phyloP scores from a whole-genome alignment of 2,888 invertebrate species.

The Diplazon laetatorius region DNA sequence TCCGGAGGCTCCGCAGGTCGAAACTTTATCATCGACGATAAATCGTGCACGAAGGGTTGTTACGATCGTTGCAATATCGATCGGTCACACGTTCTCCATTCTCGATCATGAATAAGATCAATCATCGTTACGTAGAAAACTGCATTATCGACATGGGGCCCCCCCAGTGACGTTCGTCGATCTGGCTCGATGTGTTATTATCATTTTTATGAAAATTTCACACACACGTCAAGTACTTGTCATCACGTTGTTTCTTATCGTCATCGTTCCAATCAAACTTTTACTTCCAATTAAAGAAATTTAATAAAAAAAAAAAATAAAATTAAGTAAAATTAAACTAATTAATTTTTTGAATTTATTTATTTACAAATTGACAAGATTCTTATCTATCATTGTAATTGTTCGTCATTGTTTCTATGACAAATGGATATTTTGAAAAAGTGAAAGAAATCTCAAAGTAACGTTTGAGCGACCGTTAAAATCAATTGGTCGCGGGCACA shows the following conservation, averaged over 20 bases:
- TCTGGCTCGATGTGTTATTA: slow-evolving; percentile 12
- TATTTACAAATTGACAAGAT: too few relatives aligned
- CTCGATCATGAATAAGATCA: slow-evolving; percentile 50
- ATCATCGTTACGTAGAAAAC: slow-evolving; percentile 56
- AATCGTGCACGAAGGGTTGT: slow-evolving; percentile 50
- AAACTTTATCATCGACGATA: slow-evolving; percentile 51
- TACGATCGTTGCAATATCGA: slow-evolving; percentile 57
- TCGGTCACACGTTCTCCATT: slow-evolving; percentile 54
- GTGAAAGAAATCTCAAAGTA: slow-evolving; percentile 9
- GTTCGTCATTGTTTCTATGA: too few relatives aligned
- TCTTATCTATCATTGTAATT: too few relatives aligned
- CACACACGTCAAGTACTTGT: neutral
- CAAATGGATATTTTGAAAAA: too few relatives aligned
- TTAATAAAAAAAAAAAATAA: too few relatives aligned
- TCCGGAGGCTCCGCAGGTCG: slow-evolving; percentile 35
- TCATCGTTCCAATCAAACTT: neutral
- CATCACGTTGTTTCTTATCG: neutral
- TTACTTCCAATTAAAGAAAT: too few relatives aligned
- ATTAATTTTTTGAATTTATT: too few relatives aligned
- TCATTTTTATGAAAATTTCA: neutral
- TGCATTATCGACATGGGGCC: slow-evolving; percentile 42
- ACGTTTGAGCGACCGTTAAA: slow-evolving; percentile 5
- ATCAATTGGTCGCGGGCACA: slow-evolving; percentile 39
- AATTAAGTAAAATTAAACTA: too few relatives aligned
- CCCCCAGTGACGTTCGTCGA: slow-evolving; percentile 32